Percentiles rank a stretch among this genome's conserved stretches.
Conservation (phyloP, 2,888 invertebrate genomes). For the Ophioninae sp. region DNA sequence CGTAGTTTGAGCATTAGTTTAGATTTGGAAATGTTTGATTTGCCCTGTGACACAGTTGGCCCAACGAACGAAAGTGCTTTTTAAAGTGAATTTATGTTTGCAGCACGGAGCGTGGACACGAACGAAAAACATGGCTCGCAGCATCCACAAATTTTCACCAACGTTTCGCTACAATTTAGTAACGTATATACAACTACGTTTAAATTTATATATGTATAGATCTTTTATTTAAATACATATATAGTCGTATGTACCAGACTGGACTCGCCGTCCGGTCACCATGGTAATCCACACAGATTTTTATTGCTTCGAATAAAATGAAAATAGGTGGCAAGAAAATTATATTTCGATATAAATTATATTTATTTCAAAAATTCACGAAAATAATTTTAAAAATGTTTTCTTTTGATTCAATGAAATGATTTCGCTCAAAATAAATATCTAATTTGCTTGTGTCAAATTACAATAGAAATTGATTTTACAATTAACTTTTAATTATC, state of each 20-base stretch:
- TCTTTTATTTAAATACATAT: background rate
- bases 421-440: background rate
- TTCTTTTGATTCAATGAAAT: background rate
- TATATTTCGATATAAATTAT: no score
- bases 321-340: no score
- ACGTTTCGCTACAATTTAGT: background rate
- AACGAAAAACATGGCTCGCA: constrained; percentile 69
- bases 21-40: constrained; percentile 25
- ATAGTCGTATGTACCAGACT: background rate
- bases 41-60: constrained; percentile 56
- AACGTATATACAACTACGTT: background rate
- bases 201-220: background rate
- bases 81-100: constrained; percentile 75
- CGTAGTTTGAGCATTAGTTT: constrained; percentile 45
- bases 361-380: background rate
- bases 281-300: background rate
- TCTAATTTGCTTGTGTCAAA: background rate
- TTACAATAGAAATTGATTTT: background rate
- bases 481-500: no score
- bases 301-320: background rate
- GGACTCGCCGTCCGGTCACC: background rate
- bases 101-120: constrained; percentile 60
- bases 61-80: constrained; percentile 72
- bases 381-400: background rate
- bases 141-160: constrained; percentile 48